A percentile compares a stretch with the other conserved stretches of the same genome.
Evolutionary conservation across 2,797 vertebrate genomes (phyloP).

Genomic region (Aotus griseimembra): DNA sequence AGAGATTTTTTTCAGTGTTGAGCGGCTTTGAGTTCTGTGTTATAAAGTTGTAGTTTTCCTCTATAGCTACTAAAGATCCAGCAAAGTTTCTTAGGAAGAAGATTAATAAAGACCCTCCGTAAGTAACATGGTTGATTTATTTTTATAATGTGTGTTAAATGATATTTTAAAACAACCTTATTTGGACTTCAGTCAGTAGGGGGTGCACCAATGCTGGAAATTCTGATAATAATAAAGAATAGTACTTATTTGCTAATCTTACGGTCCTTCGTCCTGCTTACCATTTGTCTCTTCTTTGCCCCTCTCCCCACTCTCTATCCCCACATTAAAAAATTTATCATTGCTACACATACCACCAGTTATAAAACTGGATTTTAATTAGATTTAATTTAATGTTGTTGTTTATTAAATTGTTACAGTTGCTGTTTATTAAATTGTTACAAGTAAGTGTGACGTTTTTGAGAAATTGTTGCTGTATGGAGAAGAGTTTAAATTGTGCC

Average conservation of each 20-base stretch:
- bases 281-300: neutral
- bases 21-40: neutral
- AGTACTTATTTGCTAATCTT: neutral
- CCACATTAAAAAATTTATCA: constrained; percentile 23
- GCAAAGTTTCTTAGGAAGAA: neutral
- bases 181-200: constrained; percentile 60
- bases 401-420: neutral
- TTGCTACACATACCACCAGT: neutral
- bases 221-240: neutral
- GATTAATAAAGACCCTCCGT: neutral
- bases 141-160: neutral
- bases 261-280: neutral
- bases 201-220: constrained; percentile 63
- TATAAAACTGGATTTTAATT: constrained; percentile 61
- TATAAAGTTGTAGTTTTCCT: neutral
- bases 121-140: neutral
- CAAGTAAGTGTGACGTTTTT: neutral
- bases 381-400: constrained; percentile 4
- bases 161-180: neutral
- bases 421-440: neutral
- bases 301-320: neutral
- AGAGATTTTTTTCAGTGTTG: neutral
- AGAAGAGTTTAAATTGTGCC: neutral
- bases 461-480: neutral
- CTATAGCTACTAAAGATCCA: neutral